Evolutionary conservation across 2,797 vertebrate genomes (phyloP), one percentile per base, ranked within the genome.

Genomic region (Microhierax caerulescens): DNA sequence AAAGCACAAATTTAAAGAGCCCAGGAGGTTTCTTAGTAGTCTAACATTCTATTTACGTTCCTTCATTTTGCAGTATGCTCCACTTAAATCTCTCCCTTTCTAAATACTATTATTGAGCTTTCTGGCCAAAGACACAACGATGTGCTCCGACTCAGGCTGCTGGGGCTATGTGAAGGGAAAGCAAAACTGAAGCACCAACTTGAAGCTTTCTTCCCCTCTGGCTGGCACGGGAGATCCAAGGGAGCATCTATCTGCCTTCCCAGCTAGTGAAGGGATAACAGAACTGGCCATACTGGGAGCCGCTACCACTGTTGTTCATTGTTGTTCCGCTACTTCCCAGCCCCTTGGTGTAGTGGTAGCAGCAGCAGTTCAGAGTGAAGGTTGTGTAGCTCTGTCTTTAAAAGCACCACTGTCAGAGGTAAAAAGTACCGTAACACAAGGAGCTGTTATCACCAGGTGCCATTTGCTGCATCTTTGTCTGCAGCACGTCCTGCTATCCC

Each of bases 401-500:
- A 13, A 39, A 32, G 5, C n/a, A 5, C 11, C 23, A 3, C 19
- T 36, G 20, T 45, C 21, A 16, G 41, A 30, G 19, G 16, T 12
- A n/a, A 50, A 48, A 80, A 32, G 32, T 41, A 54, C 15, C 22
- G 61, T 28, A 9, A 3, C 1, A 1, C 1, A 20, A 48, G 67
- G 63, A 57, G 27, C 57, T 79, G 37, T 22, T 85, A 4, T 2
- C 36, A 24, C 28, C 39, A 20, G 34, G 27, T 69, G 17, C 56
- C 4, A 0, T 59, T n/a, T 45, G 12, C 3, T 30, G 16, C 2
- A 5, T 36, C 45, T 0, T 3, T 11, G 50, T 17, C 9, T 21
- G 43, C 7, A 57, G 56, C 64, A 39, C 2, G 0, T 34, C 13
- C 45, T 28, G n/a, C 18, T 45, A 4, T 45, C 48, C 43, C 60